These are phyloP conservation scores for Arnoldichthys spilopterus DNA, from an alignment of 2,797 vertebrate species.

Conservation along the genomic window DNA sequence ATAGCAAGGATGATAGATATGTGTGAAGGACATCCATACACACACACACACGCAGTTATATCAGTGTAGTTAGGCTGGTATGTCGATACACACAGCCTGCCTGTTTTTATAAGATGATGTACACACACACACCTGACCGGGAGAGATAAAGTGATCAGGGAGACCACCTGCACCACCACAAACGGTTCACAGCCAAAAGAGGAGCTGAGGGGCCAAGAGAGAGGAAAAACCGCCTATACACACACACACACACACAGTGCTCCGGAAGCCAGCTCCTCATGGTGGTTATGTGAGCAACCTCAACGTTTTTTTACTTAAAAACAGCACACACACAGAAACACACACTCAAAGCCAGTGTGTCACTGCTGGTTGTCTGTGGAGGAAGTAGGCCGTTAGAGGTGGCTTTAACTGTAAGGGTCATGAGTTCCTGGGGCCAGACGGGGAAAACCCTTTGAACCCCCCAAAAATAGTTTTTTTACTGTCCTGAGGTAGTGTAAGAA, in stretches of 20 bases:
- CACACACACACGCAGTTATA: slow-evolving; percentile 20
- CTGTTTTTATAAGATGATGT: slow-evolving; percentile 52
- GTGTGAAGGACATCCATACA: no score
- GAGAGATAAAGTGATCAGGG: slow-evolving; percentile 73
- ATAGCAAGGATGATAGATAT: no score
- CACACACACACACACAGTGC: slow-evolving; percentile 26
- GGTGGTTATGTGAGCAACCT: slow-evolving; percentile 51
- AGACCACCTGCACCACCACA: slow-evolving; percentile 73
- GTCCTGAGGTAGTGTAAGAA: neutral
- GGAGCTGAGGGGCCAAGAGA: slow-evolving; percentile 62
- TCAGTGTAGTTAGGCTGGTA: slow-evolving; percentile 34
- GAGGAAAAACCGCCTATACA: slow-evolving; percentile 32
- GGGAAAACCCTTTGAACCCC: slow-evolving; percentile 44
- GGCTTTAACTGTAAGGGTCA: slow-evolving; percentile 61
- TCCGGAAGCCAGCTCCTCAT: slow-evolving; percentile 60
- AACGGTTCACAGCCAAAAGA: slow-evolving; percentile 80
- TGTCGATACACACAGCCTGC: slow-evolving; percentile 29
- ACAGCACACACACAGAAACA: slow-evolving; percentile 42
- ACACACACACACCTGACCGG: slow-evolving; percentile 69
- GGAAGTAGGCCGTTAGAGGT: slow-evolving; percentile 64
- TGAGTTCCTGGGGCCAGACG: slow-evolving; percentile 34
- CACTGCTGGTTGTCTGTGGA: slow-evolving; percentile 56
- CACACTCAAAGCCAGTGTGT: slow-evolving; percentile 41
- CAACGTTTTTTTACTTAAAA: slow-evolving; percentile 59
- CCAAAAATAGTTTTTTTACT: neutral